Conservation (phyloP, 2,113 vertebrate species). For the Cettia cetti region DNA sequence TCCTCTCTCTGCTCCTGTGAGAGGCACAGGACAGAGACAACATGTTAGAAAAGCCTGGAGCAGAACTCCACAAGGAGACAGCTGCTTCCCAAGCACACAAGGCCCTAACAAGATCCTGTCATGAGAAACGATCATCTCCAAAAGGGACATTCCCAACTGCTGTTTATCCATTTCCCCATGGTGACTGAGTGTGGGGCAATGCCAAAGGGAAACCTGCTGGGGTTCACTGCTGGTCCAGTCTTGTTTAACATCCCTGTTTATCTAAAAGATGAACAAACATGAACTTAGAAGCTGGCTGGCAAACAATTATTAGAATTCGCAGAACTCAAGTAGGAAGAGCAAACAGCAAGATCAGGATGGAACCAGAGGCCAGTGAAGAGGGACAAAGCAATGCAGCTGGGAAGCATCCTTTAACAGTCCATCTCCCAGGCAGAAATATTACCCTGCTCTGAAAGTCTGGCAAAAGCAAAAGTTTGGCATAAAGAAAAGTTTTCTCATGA, state of each 20-base stretch:
- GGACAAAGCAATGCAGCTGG: not conserved
- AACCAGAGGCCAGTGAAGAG: not conserved
- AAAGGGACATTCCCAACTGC: not conserved
- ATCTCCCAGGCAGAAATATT: not conserved
- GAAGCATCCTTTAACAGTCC: not conserved
- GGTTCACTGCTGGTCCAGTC: not conserved
- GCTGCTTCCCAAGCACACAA: not conserved
- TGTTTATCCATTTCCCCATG: not conserved
- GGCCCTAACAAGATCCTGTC: not conserved
- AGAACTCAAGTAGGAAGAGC: not conserved
- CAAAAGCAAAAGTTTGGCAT: not conserved
- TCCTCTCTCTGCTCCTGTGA: conserved; percentile 85
- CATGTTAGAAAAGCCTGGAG: not conserved
- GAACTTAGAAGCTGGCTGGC: not conserved
- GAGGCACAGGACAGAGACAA: not conserved
- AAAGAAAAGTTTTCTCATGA: not conserved
- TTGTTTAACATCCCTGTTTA: not conserved
- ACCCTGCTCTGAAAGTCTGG: not conserved
- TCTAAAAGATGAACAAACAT: not conserved
- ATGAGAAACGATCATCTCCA: not conserved
- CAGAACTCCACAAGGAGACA: not conserved
- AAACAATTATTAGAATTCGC: not conserved
- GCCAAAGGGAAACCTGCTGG: not conserved
- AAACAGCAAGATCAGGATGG: not conserved
- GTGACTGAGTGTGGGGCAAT: accelerated